Evolutionary conservation across 2,113 vertebrate species (phyloP).

Genomic region (Scolopax mira): DNA sequence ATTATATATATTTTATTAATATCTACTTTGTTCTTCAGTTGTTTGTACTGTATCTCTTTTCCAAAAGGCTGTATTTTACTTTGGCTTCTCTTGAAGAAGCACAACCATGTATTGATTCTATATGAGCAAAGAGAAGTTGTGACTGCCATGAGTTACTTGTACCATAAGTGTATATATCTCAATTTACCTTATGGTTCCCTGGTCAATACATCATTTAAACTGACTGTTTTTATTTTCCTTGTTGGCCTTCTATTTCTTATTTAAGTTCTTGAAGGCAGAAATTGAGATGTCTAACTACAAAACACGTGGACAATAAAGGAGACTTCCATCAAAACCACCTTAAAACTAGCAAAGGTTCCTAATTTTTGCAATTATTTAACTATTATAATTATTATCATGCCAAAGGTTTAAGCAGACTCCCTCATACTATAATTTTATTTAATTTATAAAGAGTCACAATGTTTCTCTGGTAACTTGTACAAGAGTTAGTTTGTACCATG

Average conservation of each 20-base stretch:
- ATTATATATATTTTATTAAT: conserved; percentile 31
- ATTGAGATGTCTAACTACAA: neutral
- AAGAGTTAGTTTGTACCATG: too few species aligned
- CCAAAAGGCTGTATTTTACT: neutral
- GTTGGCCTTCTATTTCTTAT: conserved; percentile 45
- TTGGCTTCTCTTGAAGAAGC: neutral
- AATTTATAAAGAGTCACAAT: neutral
- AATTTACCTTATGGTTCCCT: conserved; percentile 36
- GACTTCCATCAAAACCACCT: neutral
- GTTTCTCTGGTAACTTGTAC: neutral
- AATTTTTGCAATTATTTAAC: neutral
- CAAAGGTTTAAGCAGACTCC: neutral
- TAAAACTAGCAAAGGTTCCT: neutral
- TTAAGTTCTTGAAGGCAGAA: conserved; percentile 30
- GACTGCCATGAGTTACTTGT: neutral
- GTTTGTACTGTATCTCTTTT: neutral
- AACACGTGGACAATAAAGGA: neutral
- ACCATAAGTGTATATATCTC: neutral
- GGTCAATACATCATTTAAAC: conserved; percentile 44
- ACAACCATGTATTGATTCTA: neutral
- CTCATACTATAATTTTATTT: neutral
- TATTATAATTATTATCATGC: neutral
- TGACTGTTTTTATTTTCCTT: conserved; percentile 45
- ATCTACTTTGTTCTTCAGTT: neutral
- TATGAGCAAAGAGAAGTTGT: neutral